A percentile compares a stretch with the other conserved stretches of the same genome.
Evolutionary conservation across 2,113 vertebrate genomes (phyloP).

Genomic region (Tautogolabrus adspersus): DNA sequence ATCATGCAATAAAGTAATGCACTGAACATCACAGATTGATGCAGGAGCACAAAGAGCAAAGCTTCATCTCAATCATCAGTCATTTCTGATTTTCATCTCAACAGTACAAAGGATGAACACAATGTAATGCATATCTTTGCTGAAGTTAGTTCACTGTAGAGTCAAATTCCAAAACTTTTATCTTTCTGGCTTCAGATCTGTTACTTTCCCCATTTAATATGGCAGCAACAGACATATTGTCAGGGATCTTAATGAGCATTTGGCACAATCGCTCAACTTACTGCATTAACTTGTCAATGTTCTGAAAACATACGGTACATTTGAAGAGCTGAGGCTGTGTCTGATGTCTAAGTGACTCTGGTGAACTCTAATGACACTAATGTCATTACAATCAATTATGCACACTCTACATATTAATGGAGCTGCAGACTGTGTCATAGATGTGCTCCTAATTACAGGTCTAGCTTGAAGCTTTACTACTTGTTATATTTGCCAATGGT

Average conservation of each 20-base stretch:
- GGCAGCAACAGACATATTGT: neutral
- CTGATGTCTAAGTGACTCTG: neutral
- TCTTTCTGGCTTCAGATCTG: neutral
- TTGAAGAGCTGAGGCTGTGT: neutral
- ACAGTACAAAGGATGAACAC: neutral
- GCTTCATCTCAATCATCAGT: neutral
- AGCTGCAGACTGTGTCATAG: neutral
- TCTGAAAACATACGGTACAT: neutral
- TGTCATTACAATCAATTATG: constrained; percentile 4
- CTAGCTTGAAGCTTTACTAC: neutral
- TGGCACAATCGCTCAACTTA: neutral
- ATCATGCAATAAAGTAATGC: neutral
- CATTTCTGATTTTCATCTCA: neutral
- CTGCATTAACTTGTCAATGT: neutral
- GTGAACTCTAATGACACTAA: neutral
- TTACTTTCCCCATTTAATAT: too few species aligned
- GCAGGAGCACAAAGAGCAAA: neutral
- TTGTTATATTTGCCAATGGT: too few species aligned
- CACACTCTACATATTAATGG: neutral
- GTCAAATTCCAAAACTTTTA: neutral
- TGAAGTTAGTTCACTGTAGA: neutral
- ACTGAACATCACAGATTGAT: neutral
- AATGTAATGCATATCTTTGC: neutral
- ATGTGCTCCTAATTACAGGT: neutral
- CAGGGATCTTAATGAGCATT: neutral